These are phyloP conservation scores for Linepithema humile DNA, from an alignment of 1,140 invertebrate species.

Conservation along the genomic window DNA sequence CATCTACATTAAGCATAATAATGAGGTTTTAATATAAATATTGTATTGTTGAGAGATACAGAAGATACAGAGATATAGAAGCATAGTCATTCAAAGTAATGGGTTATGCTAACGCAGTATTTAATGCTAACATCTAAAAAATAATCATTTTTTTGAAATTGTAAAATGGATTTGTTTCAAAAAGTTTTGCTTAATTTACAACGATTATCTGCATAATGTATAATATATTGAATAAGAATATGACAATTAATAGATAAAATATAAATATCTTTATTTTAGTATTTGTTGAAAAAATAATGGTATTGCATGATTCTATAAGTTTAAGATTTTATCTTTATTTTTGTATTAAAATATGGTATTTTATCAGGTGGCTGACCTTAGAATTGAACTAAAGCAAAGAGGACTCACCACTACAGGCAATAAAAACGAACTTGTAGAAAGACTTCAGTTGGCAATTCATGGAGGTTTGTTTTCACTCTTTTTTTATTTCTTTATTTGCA, in stretches of 20 bases:
- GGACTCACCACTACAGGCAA: conserved; percentile 90
- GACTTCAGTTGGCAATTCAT: conserved; percentile 88
- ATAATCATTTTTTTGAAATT: background rate
- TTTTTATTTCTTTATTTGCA: conserved; percentile 8
- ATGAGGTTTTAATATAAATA: background rate
- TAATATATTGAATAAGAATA: too few species aligned
- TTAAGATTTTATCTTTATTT: background rate
- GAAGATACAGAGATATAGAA: too few species aligned
- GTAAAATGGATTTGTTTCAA: background rate
- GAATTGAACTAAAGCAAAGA: conserved; percentile 91
- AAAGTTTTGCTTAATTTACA: too few species aligned
- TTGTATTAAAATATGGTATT: background rate
- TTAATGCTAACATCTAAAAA: too few species aligned
- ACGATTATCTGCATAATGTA: too few species aligned
- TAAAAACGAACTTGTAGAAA: conserved; percentile 91
- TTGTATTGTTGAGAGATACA: too few species aligned
- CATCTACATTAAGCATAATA: background rate
- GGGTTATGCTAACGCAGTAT: background rate
- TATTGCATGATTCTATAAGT: too few species aligned
- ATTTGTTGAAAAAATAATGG: background rate
- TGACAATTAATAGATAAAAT: too few species aligned
- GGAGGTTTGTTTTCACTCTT: conserved; percentile 76
- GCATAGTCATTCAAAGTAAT: too few species aligned
- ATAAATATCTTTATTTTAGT: too few species aligned
- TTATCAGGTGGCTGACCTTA: conserved; percentile 87